Conservation (phyloP, 2,888 invertebrate genomes). For the Lepidocyrtoides sp. region DNA sequence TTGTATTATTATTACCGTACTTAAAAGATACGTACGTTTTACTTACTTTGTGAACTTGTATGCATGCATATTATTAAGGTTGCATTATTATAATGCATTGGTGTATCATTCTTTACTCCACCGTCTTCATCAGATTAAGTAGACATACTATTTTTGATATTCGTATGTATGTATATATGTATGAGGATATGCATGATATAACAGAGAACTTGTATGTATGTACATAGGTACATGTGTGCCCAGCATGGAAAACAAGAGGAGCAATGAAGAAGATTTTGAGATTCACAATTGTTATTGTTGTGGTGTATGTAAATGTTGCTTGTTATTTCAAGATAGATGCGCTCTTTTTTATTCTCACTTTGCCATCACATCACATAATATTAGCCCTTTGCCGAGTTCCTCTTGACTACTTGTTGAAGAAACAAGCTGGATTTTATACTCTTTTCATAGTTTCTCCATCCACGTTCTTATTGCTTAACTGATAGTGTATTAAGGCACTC, state of each 20-base stretch:
- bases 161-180: constrained; percentile 6
- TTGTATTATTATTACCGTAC: not conserved
- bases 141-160: not conserved
- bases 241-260: constrained; percentile 37
- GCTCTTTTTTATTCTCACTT: constrained; percentile 36
- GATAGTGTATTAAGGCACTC: constrained; percentile 72
- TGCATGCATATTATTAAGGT: constrained; percentile 32
- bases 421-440: constrained; percentile 26
- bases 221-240: constrained; percentile 7
- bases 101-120: not conserved
- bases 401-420: constrained; percentile 13
- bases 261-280: constrained; percentile 43
- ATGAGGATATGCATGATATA: constrained; percentile 9
- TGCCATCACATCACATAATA: not conserved
- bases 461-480: constrained; percentile 58
- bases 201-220: constrained; percentile 21
- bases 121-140: constrained; percentile 20
- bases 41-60: not conserved
- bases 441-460: constrained; percentile 62
- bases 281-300: constrained; percentile 62
- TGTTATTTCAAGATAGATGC: constrained; percentile 19
- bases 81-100: constrained; percentile 34
- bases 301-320: constrained; percentile 34
- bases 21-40: not conserved
- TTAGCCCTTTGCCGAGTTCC: constrained; percentile 4